Evolutionary conservation across 37 sponge, comb jelly and placozoan species (phyloP), one percentile per base, ranked within the genome.

Genomic region (Agelas oroides): DNA sequence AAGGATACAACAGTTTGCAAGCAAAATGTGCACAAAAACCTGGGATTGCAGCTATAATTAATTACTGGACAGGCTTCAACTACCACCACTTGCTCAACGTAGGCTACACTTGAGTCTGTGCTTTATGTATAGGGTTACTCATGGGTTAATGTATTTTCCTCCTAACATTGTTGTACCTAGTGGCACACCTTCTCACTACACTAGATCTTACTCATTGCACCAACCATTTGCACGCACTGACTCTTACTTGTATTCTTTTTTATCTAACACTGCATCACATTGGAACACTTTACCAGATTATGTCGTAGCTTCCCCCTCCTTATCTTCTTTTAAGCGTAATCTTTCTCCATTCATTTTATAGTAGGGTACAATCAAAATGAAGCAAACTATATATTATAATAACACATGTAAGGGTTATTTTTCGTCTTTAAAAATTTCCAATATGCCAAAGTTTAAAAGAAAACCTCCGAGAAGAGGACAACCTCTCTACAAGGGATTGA

Each of bases 211-310:
- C 62, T 23, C 28, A 59, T 14, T 61, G 33, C 32, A 62, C 21
- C 18, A 23, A 17, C 78, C 65, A 62, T 60, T 38, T 25, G 30
- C 55, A 37, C n/a, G 25, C 39, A n/a, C 80, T 61, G 8, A 58
- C 37, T 30, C 61, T n/a, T 67, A 40, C 53, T n/a, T 57, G 1
- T 3, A 40, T 70, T 71, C 82, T 3, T 81, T 71, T 25, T 68
- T 81, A 15, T 37, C 54, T 27, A 70, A 52, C 30, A 52, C 68
- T 19, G 14, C 15, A 54, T 40, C 39, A 6, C 18, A 52, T 1
- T 70, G 70, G 70, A 68, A 81, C 21, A 16, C 35, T 39, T 56
- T 81, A 17, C 69, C 67, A 6, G 24, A 40, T 8, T 27, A 30
- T 59, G 37, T 59, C 12, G 62, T 25, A 77, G 56, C 60, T 11